Base-by-base conservation (phyloP, 1,140 invertebrate genomes). In the Aphelinus atriplicis region DNA sequence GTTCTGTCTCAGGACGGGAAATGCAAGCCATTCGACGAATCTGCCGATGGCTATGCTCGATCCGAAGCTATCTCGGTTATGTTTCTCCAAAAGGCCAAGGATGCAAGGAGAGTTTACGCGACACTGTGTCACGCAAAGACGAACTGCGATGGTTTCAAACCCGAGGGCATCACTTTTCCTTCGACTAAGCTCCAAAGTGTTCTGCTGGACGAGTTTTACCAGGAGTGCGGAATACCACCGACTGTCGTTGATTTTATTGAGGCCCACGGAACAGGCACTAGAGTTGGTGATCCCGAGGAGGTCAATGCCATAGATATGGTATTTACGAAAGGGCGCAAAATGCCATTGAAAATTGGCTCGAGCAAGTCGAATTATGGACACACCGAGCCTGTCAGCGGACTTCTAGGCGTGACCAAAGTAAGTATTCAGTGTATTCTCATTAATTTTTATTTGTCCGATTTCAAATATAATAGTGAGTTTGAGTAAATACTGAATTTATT, bases 351-450 rank as follows among this genome's bases (percentile, higher is more conserved):
- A 7, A 90, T 95, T 75, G 94, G 94, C 2, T 93, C 93, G 1
- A 90, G 94, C 6, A 95, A 95, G 82, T 91, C 92, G n/a, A 95
- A 94, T 83, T 90, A 93, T 84, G 94, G 94, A 0, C 94, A 95
- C 79, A 88, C 92, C 47, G 94, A 95, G 85, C 90, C 93, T 51
- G 90, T 91, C 5, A 91, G 93, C 79, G 89, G 90, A 62, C 79
- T 93, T 0, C 88, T 90, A 65, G 87, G 90, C n/a, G 79, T 93
- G 53, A 88, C 89, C 7, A 93, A 93, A 82, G 88, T 73, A 7
- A 26, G 26, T 26, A 26, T 26, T 26, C 26, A 26, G 26, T 26
- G 26, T 26, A 26, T 26, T 26, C 26, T 26, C 26, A 26, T 26
- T 26, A 26, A 26, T 26, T 26, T 26, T 26, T 26, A 26, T 26